Evolutionary conservation across 2,797 vertebrate genomes (phyloP).

Genomic region (Pseudocheirus occidentalis): DNA sequence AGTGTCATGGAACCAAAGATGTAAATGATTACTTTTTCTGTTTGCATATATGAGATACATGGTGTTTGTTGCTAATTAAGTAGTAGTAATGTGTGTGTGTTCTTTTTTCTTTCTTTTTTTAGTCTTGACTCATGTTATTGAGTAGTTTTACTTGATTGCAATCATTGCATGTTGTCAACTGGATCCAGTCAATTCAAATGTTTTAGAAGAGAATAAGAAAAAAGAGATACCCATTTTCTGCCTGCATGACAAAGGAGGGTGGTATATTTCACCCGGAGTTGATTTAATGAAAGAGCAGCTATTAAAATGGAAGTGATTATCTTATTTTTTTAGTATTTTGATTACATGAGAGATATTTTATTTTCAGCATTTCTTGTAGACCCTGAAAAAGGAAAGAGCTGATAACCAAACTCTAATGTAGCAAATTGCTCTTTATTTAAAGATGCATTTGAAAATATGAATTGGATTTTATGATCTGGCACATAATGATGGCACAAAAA

Average conservation of each 20-base stretch:
- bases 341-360: slow-evolving; percentile 46
- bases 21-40: not conserved
- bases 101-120: not conserved
- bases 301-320: slow-evolving; percentile 46
- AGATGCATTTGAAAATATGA: slow-evolving; percentile 80
- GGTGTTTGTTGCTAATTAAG: not conserved
- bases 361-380: slow-evolving; percentile 61
- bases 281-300: slow-evolving; percentile 40
- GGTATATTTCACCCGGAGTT: slow-evolving; percentile 5
- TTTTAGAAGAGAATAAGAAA: slow-evolving; percentile 41
- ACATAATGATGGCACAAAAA: slow-evolving; percentile 81
- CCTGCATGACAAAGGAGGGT: slow-evolving; percentile 32
- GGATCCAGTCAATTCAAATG: slow-evolving; percentile 2
- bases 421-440: slow-evolving; percentile 86
- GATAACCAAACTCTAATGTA: slow-evolving; percentile 80
- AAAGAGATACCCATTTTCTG: slow-evolving; percentile 50
- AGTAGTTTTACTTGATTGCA: slow-evolving; percentile 40
- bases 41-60: not conserved
- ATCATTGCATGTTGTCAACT: slow-evolving; percentile 12
- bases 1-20: not conserved
- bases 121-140: not conserved
- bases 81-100: not conserved
- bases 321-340: slow-evolving; percentile 55
- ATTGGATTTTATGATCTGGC: slow-evolving; percentile 83
- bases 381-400: slow-evolving; percentile 63